Evolutionary conservation across 1,140 invertebrate species (phyloP), one percentile per base, ranked within the genome.

Genomic region (Pteromalus puparum): DNA sequence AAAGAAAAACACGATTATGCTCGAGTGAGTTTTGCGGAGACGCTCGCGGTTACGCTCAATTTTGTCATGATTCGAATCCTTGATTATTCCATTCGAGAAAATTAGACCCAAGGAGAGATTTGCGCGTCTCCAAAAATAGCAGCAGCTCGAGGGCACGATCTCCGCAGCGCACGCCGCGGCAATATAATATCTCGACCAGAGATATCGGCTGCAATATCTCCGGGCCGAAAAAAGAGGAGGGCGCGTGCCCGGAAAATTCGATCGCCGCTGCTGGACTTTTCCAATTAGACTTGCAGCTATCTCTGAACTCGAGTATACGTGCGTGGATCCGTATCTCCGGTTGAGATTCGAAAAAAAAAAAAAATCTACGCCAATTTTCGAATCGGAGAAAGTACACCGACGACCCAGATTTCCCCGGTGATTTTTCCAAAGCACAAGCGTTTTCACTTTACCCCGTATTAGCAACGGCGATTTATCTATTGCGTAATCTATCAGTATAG

Each of bases 241-340:
- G 10, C n/a, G 42, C 38, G 79, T 77, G 26, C 79, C 34, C 42
- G 24, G 79, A 81, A 81, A 81, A 81, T 81, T 18, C 67, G 61
- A 72, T 81, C n/a, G 21, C 65, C 53, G 53, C 21, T 24, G 53
- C 21, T 24, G 42, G 68, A 53, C 67, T 81, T 81, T 81, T 81
- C 79, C 38, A 81, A 81, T 81, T 72, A 81, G 68, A 81, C n/a
- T 15, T 61, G 18, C 53, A 61, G 18, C 53, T 15, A 18, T 48
- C 13, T 48, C 46, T 5, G 10, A 42, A 42, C 38, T 42, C 9
- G 38, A 42, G 18, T 21, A 61, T 2, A 77, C 24, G 26, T 70
- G 28, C 18, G n/a, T n/a, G 70, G 77, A 78, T 67, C 34, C 4
- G 21, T 78, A 78, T 78, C 53, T 21, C 53, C 28, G 42, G 15